Base-by-base conservation (phyloP, 2,797 vertebrate species). In the Xenops minutus region DNA sequence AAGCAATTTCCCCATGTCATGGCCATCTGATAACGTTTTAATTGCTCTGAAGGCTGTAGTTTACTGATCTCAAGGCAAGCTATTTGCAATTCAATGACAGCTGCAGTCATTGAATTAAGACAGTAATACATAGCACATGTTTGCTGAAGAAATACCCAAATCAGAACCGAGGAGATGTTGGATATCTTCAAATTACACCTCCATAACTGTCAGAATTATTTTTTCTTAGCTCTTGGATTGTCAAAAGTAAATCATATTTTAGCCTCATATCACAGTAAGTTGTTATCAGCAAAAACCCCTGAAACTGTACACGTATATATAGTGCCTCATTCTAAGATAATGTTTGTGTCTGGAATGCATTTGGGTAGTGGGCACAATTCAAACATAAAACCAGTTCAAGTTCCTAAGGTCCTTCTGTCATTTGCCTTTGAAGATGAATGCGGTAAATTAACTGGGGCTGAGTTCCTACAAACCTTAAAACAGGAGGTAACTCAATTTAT, bases 1-100 rank as follows among this genome's bases (percentile, higher is more conserved):
- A 84, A 81, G 54, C 39, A 26, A 62, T 88, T 89, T 92, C 39
- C 49, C 26, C 75, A n/a, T 80, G 79, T 88, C n/a, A 7, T 51
- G 54, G 29, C 46, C 51, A 75, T 81, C 73, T 90, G 89, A 93
- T 92, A 88, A 91, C 56, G 85, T 85, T 67, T 74, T 72, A 91
- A 93, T 88, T 92, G 41, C 58, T 85, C 64, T 67, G 49, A 54
- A 81, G 30, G 37, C 62, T 72, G 27, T 61, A 79, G 39, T 43
- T 58, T 91, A 95, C 79, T 91, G 34, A 89, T 94, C 82, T 91
- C 61, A 59, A 71, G 64, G 52, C 34, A 48, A n/a, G 9, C 0
- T 32, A 21, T 54, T 32, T 54, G 52, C 52, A 54, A 54, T 54
- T 32, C 30, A 54, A 21, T 54, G 30, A 54, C 56, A 15, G 29